Evolutionary conservation across 2,113 vertebrate species (phyloP), one percentile per base, ranked within the genome.

Genomic region (Symphodus melops): DNA sequence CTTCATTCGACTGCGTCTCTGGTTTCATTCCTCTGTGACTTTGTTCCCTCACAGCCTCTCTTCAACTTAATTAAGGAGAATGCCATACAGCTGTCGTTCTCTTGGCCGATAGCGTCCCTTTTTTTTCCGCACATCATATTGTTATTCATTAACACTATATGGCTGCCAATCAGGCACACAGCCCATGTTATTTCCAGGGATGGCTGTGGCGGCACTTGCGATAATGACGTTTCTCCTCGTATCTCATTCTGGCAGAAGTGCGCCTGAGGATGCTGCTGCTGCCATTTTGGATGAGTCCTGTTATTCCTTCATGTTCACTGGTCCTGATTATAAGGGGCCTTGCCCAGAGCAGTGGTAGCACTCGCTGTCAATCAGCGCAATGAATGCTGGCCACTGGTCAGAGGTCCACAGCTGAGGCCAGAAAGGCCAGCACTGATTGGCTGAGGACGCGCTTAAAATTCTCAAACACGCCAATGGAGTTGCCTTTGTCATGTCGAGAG

Each of bases 11-110:
- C 71, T 68, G 73, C 44, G 48, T 69, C 85, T 85, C 69, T 44
- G 69, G 69, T 84, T 85, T 77, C 60, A 46, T 69, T 78, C 80
- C 72, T 72, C 57, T 3, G 52, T 37, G 63, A 68, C 79, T 66
- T 42, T 9, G 46, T 83, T 83, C 80, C 84, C 66, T 70, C 68
- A 28, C 84, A 49, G 78, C 67, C 82, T 78, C 83, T 84, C 86
- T 84, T 88, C 83, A 85, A 75, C 88, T 91, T 90, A 90, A 91
- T 92, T 89, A 92, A 92, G 74, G 78, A 86, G 73, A 86, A 87
- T 73, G 83, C 79, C 76, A 79, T 68, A 77, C 86, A 88, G 90
- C 88, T 87, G 84, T 79, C 87, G 70, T 61, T 78, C 86, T 88
- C 77, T 84, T 78, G 85, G 86, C 84, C 77, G 78, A 89, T 83